Evolutionary conservation across 2,888 invertebrate genomes (phyloP).

Genomic region (Eupithecia centaureata): DNA sequence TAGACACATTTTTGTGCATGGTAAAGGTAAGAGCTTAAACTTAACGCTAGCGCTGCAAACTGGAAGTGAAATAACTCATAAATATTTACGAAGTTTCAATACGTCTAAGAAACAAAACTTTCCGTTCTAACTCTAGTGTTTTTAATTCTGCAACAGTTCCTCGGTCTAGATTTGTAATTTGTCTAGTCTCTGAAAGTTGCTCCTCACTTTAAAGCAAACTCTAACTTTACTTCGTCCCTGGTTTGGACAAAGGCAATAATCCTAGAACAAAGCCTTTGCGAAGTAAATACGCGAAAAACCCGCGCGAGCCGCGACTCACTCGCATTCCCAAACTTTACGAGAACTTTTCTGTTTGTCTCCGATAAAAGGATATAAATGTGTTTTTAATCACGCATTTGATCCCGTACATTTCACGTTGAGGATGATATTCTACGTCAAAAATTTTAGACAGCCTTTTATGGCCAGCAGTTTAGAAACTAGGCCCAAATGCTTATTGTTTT

Average conservation of each 20-base stretch:
- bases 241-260: constrained; percentile 37
- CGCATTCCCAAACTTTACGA: constrained; percentile 38
- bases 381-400: constrained; percentile 8
- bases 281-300: constrained; percentile 47
- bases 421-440: neutral
- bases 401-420: constrained; percentile 10
- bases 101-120: neutral
- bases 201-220: constrained; percentile 14
- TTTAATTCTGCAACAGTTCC: constrained; percentile 4
- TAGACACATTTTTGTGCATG: neutral
- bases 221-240: constrained; percentile 1
- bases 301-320: constrained; percentile 41
- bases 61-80: neutral
- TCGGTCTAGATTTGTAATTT: constrained; percentile 10
- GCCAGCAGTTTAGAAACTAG: constrained; percentile 5
- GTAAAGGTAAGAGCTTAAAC: neutral
- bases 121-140: neutral
- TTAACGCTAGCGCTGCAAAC: neutral
- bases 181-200: constrained; percentile 5
- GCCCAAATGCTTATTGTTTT: constrained; percentile 21
- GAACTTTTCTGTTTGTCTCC: constrained; percentile 27
- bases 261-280: constrained; percentile 38
- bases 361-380: constrained; percentile 14
- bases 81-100: constrained; percentile 4
- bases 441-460: neutral